Conservation (phyloP, 1,140 invertebrate genomes). For the Drosophila bipectinata region DNA sequence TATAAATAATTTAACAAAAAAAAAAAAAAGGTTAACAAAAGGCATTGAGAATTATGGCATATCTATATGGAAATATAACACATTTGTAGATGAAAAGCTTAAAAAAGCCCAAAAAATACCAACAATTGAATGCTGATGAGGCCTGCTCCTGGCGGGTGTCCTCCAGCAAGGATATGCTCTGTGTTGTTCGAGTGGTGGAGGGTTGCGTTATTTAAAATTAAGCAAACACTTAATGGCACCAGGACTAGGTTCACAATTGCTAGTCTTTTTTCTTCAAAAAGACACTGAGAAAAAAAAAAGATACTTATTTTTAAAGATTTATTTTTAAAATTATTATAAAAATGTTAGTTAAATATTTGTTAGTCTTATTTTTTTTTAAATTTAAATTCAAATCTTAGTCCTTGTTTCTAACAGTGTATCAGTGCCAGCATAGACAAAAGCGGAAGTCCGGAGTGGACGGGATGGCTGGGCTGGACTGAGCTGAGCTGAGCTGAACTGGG, state of each 20-base stretch:
- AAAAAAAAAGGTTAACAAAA: background rate
- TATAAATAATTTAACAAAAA: background rate
- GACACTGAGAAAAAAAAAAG: background rate
- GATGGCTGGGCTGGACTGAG: slow-evolving; percentile 7
- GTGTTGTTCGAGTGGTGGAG: background rate
- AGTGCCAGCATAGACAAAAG: slow-evolving; percentile 65
- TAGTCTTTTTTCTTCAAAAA: background rate
- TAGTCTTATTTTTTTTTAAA: background rate
- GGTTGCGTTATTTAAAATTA: slow-evolving; percentile 73
- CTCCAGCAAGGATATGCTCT: slow-evolving; percentile 6
- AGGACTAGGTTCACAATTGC: slow-evolving; percentile 10
- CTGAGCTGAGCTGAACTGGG: background rate
- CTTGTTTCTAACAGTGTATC: slow-evolving; percentile 24
- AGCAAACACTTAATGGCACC: slow-evolving; percentile 72
- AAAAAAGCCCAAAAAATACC: background rate
- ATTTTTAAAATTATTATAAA: background rate
- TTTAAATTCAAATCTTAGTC: background rate
- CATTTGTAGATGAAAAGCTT: background rate
- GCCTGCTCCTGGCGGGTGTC: slow-evolving; percentile 37
- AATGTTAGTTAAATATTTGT: too few relatives aligned
- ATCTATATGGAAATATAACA: slow-evolving; percentile 23
- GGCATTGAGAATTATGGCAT: background rate
- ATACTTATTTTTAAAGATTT: background rate
- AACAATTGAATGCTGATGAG: slow-evolving; percentile 75
- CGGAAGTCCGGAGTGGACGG: slow-evolving; percentile 59